Evolutionary conservation across 1,140 invertebrate genomes (phyloP).

Genomic region (Sweltsa coloradensis): DNA sequence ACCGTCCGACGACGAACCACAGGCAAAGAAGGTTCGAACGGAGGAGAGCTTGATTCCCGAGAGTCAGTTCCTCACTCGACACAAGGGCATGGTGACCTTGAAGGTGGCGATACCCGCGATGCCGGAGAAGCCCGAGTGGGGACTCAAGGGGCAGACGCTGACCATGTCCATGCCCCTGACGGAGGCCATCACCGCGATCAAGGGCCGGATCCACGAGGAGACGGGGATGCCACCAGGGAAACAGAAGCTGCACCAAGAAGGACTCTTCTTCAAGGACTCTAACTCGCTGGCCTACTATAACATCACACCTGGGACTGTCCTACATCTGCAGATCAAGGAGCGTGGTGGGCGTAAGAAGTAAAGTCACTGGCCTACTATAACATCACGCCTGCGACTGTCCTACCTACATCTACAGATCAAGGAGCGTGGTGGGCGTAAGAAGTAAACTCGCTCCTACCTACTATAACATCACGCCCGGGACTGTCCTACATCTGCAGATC

Average conservation of each 20-base stretch:
- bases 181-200: slow-evolving; percentile 74
- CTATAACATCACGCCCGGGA: slow-evolving; percentile 83
- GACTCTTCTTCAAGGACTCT: slow-evolving; percentile 96
- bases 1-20: slow-evolving; percentile 66
- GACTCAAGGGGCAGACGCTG: slow-evolving; percentile 84
- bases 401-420: slow-evolving; percentile 89
- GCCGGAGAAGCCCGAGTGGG: slow-evolving; percentile 90
- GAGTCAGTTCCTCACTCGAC: slow-evolving; percentile 59
- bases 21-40: slow-evolving; percentile 75
- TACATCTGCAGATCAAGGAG: slow-evolving; percentile 90
- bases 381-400: slow-evolving; percentile 64
- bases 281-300: slow-evolving; percentile 95
- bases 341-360: slow-evolving; percentile 96
- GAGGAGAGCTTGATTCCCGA: slow-evolving; percentile 91
- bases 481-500: slow-evolving; percentile 76
- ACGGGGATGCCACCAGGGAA: slow-evolving; percentile 93
- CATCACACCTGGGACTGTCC: slow-evolving; percentile 64
- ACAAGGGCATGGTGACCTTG: slow-evolving; percentile 54
- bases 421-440: slow-evolving; percentile 95
- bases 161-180: slow-evolving; percentile 64
- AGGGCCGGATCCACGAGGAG: slow-evolving; percentile 78
- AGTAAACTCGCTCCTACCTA: too few relatives aligned
- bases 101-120: slow-evolving; percentile 65
- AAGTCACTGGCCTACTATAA: slow-evolving; percentile 92
- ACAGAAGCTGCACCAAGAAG: slow-evolving; percentile 89